Evolutionary conservation across 2,113 vertebrate species (phyloP).

Genomic region (Malaclemys terrapin): DNA sequence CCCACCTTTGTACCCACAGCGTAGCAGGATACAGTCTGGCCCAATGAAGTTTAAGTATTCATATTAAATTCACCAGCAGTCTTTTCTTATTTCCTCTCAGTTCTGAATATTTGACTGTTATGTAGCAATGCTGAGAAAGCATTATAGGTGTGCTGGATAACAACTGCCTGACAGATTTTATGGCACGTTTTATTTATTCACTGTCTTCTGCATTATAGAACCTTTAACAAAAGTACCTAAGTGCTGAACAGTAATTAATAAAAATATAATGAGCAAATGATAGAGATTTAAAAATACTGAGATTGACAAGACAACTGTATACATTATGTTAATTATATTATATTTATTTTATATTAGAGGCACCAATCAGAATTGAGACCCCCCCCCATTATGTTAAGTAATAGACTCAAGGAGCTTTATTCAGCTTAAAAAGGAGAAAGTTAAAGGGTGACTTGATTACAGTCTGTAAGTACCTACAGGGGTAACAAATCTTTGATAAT

Average conservation of each 20-base stretch:
- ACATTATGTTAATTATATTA: not conserved
- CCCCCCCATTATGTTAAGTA: slow-evolving; percentile 18
- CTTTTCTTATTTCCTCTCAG: not conserved
- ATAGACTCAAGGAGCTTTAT: not conserved
- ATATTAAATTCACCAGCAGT: not conserved
- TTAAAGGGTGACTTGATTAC: not conserved
- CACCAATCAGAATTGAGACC: slow-evolving; percentile 2
- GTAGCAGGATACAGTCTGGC: not conserved
- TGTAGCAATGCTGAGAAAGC: not conserved
- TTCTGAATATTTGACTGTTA: not conserved
- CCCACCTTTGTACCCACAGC: not conserved
- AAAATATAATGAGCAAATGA: not conserved
- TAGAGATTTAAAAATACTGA: slow-evolving; percentile 44
- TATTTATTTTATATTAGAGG: slow-evolving; percentile 8
- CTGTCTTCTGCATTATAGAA: not conserved
- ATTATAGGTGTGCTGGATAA: not conserved
- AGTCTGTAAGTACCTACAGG: not conserved
- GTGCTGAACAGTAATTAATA: slow-evolving; percentile 1
- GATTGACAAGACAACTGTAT: slow-evolving; percentile 27
- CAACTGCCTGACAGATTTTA: not conserved
- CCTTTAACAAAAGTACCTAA: not conserved
- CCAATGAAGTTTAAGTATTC: not conserved
- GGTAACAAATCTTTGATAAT: not conserved
- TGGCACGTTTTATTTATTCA: not conserved
- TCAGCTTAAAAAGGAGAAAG: not conserved